These are phyloP conservation scores for Itoplectis maculator DNA, from an alignment of 2,888 invertebrate genomes.

Conservation along the genomic window DNA sequence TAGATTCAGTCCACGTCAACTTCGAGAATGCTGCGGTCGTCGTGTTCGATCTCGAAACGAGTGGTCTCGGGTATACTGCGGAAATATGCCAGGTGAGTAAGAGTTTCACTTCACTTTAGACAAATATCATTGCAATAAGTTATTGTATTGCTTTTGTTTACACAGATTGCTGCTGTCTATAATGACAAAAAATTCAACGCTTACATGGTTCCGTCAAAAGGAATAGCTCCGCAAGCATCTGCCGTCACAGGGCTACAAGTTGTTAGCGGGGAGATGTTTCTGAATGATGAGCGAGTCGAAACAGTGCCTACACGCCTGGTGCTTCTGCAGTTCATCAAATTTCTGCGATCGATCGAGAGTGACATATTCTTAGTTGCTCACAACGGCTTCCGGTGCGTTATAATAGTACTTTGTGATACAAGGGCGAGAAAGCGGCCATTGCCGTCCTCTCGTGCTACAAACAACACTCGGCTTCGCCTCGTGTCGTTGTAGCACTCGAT, in stretches of 20 bases:
- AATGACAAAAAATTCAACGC: slow-evolving; percentile 1
- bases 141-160: slow-evolving; percentile 16
- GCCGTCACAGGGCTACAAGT: not conserved
- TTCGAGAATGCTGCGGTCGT: not conserved
- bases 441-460: too few relatives aligned
- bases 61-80: slow-evolving; percentile 4
- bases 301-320: slow-evolving; percentile 20
- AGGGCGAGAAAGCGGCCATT: too few relatives aligned
- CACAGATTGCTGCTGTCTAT: not conserved
- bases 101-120: not conserved
- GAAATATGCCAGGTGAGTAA: slow-evolving; percentile 13
- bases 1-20: not conserved
- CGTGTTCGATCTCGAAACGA: slow-evolving; percentile 2
- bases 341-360: slow-evolving; percentile 8
- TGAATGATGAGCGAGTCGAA: slow-evolving; percentile 27
- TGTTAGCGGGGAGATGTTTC: slow-evolving; percentile 16
- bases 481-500: too few relatives aligned
- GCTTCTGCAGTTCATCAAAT: slow-evolving; percentile 15
- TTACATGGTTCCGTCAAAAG: slow-evolving; percentile 19
- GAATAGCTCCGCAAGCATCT: slow-evolving; percentile 19
- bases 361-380: not conserved
- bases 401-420: not conserved
- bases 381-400: slow-evolving; percentile 5
- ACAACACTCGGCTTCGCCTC: too few relatives aligned
- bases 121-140: slow-evolving; percentile 3